Conservation (phyloP, 2,888 invertebrate genomes). For the Caenorhabditis sulstoni region DNA sequence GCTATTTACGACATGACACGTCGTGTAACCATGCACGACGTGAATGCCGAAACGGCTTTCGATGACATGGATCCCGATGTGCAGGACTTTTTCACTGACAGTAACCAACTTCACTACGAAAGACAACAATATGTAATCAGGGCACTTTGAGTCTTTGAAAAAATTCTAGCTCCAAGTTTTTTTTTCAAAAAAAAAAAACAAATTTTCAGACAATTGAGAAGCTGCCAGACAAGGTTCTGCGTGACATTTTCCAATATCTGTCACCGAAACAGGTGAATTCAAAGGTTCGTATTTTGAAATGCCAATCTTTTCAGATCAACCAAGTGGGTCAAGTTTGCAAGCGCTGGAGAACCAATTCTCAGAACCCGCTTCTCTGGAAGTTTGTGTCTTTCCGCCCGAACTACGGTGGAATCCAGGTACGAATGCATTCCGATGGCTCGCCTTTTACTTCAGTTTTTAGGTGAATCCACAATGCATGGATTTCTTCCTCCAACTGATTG, state of each 20-base stretch:
- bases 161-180: neutral
- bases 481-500: slow-evolving; percentile 74
- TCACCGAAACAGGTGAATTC: slow-evolving; percentile 61
- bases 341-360: slow-evolving; percentile 95
- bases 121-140: slow-evolving; percentile 43
- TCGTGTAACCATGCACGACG: slow-evolving; percentile 77
- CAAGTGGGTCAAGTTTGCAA: slow-evolving; percentile 90
- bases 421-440: neutral
- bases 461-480: slow-evolving; percentile 67
- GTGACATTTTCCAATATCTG: slow-evolving; percentile 86
- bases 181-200: neutral
- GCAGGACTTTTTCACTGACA: slow-evolving; percentile 54
- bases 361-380: slow-evolving; percentile 95
- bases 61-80: slow-evolving; percentile 55
- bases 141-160: neutral
- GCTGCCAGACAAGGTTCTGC: slow-evolving; percentile 95
- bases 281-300: neutral
- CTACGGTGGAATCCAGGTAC: slow-evolving; percentile 93
- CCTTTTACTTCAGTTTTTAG: slow-evolving; percentile 51
- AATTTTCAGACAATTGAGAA: slow-evolving; percentile 82
- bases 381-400: slow-evolving; percentile 96
- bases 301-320: slow-evolving; percentile 63
- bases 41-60: slow-evolving; percentile 52
- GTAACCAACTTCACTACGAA: slow-evolving; percentile 39
- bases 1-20: slow-evolving; percentile 78